Conservation (phyloP, 2,888 invertebrate genomes). For the Synergus japonicus region DNA sequence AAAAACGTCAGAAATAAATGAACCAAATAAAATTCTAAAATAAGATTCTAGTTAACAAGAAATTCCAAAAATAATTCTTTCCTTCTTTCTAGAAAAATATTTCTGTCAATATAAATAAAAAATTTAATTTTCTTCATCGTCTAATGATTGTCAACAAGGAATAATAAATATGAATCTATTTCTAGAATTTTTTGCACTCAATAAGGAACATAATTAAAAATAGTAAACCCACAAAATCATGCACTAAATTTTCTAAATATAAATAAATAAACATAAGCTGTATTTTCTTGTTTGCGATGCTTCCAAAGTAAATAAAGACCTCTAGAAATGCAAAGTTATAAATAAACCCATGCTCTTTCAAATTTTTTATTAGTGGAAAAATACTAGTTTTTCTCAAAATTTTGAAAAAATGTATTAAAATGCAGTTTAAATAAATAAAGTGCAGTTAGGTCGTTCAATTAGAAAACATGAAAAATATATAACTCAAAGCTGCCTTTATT, state of each 20-base stretch:
- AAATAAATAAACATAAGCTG: conserved; percentile 2
- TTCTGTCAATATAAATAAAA: neutral
- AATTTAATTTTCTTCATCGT: neutral
- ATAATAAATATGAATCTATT: neutral
- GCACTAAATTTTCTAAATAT: conserved; percentile 15
- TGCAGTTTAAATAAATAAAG: neutral
- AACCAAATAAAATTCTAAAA: neutral
- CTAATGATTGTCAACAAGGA: neutral
- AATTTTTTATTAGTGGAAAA: neutral
- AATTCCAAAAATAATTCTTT: neutral
- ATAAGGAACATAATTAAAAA: conserved; percentile 25
- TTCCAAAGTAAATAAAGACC: neutral
- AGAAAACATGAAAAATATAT: conserved; percentile 4
- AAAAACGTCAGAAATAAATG: neutral
- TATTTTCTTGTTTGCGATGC: neutral
- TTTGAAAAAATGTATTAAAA: neutral
- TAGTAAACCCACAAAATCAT: conserved; percentile 43
- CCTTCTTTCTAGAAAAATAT: too few relatives aligned
- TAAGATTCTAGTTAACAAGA: neutral
- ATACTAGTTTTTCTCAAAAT: neutral
- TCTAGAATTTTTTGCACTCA: conserved; percentile 5
- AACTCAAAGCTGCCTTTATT: conserved; percentile 32
- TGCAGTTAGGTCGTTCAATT: neutral
- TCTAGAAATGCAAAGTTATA: neutral
- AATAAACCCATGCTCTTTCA: neutral